Conservation (phyloP, 2,888 invertebrate genomes). For the Penaeus monodon region DNA sequence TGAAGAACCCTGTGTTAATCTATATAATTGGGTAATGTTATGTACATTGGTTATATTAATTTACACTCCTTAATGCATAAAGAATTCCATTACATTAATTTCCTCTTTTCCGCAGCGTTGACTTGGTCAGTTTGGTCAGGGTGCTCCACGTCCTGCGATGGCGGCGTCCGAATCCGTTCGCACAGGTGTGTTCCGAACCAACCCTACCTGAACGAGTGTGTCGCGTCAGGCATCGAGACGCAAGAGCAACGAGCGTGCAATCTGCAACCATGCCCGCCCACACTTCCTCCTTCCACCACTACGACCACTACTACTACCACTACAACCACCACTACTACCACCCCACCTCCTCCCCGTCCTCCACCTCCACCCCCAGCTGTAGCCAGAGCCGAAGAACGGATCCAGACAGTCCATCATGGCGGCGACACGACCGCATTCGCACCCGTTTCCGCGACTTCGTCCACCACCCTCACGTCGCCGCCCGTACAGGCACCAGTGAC, state of each 20-base stretch:
- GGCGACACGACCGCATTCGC: too few relatives aligned
- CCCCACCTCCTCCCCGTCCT: neutral
- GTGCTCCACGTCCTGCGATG: conserved; percentile 68
- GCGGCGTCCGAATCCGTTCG: conserved; percentile 67
- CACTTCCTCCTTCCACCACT: conserved; percentile 24
- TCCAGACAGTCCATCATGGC: too few relatives aligned
- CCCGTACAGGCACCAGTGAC: neutral
- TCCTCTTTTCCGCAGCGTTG: conserved; percentile 65
- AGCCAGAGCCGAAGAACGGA: too few relatives aligned
- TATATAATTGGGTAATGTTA: too few relatives aligned
- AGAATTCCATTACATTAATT: neutral
- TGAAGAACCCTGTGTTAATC: too few relatives aligned
- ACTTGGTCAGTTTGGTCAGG: conserved; percentile 68
- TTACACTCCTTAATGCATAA: too few relatives aligned
- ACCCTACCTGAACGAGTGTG: conserved; percentile 66
- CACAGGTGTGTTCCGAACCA: conserved; percentile 67
- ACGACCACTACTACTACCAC: conserved; percentile 9
- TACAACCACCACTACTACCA: conserved; percentile 4
- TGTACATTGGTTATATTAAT: too few relatives aligned
- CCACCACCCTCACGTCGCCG: neutral
- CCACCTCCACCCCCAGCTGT: neutral
- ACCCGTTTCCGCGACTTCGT: too few relatives aligned
- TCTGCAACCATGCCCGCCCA: conserved; percentile 65
- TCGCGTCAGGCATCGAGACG: conserved; percentile 67
- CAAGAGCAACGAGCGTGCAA: conserved; percentile 67